Conservation (phyloP, 1,140 invertebrate genomes). For the Pararge aegeria region DNA sequence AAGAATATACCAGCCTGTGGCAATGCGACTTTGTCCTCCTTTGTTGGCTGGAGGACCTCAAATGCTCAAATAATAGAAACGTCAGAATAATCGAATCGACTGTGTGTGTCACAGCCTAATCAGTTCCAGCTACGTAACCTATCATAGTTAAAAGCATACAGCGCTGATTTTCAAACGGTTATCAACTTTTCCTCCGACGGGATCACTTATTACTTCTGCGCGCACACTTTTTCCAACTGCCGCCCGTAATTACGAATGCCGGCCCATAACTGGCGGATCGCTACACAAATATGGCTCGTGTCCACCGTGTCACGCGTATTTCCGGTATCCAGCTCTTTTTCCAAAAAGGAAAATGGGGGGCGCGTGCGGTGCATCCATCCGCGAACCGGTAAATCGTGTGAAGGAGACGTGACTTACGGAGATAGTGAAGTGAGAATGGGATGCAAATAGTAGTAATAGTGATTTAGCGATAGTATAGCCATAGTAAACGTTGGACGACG, state of each 20-base stretch:
- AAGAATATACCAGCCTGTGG: no score
- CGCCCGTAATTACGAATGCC: conserved; percentile 31
- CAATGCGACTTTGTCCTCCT: no score
- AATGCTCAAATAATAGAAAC: no score
- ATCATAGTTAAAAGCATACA: no score
- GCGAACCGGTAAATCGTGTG: conserved; percentile 22
- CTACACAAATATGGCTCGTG: conserved; percentile 31
- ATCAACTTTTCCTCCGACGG: not conserved
- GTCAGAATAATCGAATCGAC: no score
- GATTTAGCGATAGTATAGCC: no score
- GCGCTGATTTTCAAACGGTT: not conserved
- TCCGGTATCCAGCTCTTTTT: conserved; percentile 35
- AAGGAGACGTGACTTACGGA: conserved; percentile 5
- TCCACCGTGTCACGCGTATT: conserved; percentile 30
- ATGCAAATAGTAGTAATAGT: not conserved
- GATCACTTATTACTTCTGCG: not conserved
- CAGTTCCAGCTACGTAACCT: no score
- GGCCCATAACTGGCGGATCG: conserved; percentile 24
- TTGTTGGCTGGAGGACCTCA: no score
- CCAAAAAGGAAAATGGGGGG: conserved; percentile 37
- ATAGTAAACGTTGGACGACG: no score
- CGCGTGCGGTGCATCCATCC: conserved; percentile 26
- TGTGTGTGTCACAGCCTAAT: no score
- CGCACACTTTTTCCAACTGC: not conserved
- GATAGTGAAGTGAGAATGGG: not conserved